These are phyloP conservation scores for Anguilla anguilla DNA, from an alignment of 2,797 vertebrate genomes.

Conservation along the genomic window DNA sequence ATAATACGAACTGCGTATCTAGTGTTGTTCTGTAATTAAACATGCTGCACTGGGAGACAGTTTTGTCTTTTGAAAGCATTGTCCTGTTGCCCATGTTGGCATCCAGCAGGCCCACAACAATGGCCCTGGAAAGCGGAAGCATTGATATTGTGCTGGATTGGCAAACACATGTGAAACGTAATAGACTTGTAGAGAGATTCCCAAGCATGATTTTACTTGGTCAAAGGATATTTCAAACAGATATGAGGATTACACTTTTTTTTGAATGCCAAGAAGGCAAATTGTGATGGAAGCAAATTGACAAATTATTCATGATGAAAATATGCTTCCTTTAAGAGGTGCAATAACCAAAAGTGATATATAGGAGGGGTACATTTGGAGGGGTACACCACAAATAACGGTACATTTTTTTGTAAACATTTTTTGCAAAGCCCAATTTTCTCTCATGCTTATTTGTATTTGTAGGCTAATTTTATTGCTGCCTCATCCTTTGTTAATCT, in stretches of 20 bases:
- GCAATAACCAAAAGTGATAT: no score
- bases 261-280: background rate
- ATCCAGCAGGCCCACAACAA: background rate
- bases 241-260: background rate
- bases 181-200: background rate
- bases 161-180: background rate
- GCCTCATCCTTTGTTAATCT: no score
- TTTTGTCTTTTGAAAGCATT: background rate
- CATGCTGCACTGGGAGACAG: background rate
- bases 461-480: no score
- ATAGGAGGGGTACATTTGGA: no score
- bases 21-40: background rate
- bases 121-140: background rate
- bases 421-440: no score
- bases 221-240: background rate
- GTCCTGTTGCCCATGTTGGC: background rate
- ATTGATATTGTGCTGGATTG: background rate
- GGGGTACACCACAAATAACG: no score
- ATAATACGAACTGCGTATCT: background rate
- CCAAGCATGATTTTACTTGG: background rate
- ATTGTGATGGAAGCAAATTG: background rate
- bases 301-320: background rate
- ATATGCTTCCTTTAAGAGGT: no score
- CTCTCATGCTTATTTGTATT: no score
- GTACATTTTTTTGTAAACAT: no score